phyloP scores from a whole-genome alignment of 1,140 invertebrate species.

The Coelopa frigida region DNA sequence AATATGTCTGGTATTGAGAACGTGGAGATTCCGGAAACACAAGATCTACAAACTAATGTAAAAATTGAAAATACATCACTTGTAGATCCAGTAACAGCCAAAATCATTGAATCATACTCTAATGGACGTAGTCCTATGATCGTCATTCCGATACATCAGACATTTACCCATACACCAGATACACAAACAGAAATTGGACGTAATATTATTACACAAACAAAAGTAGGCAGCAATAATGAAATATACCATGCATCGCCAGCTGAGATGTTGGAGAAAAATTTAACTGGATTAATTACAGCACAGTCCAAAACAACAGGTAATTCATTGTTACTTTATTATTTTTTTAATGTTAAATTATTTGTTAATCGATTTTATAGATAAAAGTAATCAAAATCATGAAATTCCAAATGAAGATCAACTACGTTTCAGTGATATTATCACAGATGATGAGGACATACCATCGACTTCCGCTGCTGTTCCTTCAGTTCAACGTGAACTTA shows the following conservation, averaged over 20 bases:
- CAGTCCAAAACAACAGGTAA: background rate
- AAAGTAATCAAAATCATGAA: background rate
- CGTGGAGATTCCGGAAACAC: too few relatives aligned
- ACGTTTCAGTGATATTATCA: conserved; percentile 19
- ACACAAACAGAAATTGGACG: too few relatives aligned
- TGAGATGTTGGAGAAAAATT: background rate
- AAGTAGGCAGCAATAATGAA: too few relatives aligned
- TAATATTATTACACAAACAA: too few relatives aligned
- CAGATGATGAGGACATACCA: conserved; percentile 28
- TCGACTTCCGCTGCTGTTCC: background rate
- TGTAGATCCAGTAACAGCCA: too few relatives aligned
- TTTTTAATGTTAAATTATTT: too few relatives aligned
- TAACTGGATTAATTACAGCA: background rate
- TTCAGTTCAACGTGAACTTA: conserved; percentile 9
- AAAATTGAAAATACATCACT: too few relatives aligned
- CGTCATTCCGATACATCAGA: conserved; percentile 11
- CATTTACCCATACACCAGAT: background rate
- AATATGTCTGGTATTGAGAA: too few relatives aligned
- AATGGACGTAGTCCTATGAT: background rate
- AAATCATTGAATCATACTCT: background rate
- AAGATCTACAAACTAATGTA: too few relatives aligned
- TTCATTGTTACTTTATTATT: too few relatives aligned
- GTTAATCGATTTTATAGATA: too few relatives aligned
- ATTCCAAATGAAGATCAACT: background rate
- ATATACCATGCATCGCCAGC: too few relatives aligned